A percentile compares a stretch with the other conserved stretches of the same genome.
phyloP scores from a whole-genome alignment of 2,797 vertebrate genomes.

The Typhlichthys subterraneus region DNA sequence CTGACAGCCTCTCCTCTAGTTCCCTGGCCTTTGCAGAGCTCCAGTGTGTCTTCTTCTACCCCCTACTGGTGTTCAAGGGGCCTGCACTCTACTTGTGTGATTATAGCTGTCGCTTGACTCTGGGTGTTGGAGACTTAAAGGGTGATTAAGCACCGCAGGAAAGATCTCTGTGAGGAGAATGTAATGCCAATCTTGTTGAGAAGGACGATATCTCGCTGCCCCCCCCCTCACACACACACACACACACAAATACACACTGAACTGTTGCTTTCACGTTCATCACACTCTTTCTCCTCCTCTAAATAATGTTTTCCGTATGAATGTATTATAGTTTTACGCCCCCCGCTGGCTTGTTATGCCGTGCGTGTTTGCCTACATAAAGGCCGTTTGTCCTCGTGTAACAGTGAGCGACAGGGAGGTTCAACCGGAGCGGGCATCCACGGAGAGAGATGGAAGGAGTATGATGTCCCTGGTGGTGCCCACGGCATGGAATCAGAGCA shows the following conservation, averaged over 20 bases:
- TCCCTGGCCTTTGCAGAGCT: slow-evolving; percentile 47
- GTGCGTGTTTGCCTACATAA: background rate
- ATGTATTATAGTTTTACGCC: background rate
- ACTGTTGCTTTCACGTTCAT: background rate
- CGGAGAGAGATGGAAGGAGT: slow-evolving; percentile 48
- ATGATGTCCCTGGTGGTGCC: slow-evolving; percentile 50
- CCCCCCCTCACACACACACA: background rate
- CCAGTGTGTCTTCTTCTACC: background rate
- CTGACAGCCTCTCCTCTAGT: slow-evolving; percentile 7
- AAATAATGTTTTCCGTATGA: too few species aligned
- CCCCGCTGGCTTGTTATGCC: slow-evolving; percentile 10
- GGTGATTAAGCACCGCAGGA: slow-evolving; percentile 58
- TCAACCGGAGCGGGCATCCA: slow-evolving; percentile 1
- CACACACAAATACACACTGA: background rate
- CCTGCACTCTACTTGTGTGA: slow-evolving; percentile 55
- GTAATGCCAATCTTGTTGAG: slow-evolving; percentile 59
- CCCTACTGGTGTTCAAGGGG: slow-evolving; percentile 14
- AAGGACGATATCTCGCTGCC: slow-evolving; percentile 44
- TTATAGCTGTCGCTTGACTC: slow-evolving; percentile 49
- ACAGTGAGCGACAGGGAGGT: background rate
- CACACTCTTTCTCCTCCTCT: background rate
- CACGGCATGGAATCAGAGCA: slow-evolving; percentile 66
- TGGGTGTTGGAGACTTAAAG: slow-evolving; percentile 52
- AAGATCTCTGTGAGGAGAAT: slow-evolving; percentile 57
- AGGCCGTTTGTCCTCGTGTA: background rate